A percentile compares a stretch with the other conserved stretches of the same genome.
Conservation (phyloP, 2,113 vertebrate genomes). For the Phylloscopus whistleri region DNA sequence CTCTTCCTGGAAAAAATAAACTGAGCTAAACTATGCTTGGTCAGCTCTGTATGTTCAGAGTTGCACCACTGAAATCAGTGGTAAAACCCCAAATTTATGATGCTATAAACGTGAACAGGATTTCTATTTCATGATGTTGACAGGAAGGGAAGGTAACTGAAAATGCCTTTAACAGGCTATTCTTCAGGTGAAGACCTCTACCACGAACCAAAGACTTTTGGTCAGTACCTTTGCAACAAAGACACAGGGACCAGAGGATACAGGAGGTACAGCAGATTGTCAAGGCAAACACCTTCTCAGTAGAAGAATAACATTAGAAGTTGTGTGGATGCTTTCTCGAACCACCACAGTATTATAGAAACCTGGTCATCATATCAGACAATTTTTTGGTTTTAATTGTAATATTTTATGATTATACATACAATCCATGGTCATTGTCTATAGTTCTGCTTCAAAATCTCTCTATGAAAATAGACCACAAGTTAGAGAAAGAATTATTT, state of each 20-base stretch:
- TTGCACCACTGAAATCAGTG: background rate
- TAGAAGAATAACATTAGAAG: background rate
- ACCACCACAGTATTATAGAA: background rate
- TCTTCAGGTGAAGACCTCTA: background rate
- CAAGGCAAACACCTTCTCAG: background rate
- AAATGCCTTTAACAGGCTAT: background rate
- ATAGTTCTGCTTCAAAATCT: background rate
- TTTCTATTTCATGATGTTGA: background rate
- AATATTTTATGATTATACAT: background rate
- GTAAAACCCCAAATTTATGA: background rate
- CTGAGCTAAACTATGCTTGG: background rate
- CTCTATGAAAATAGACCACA: background rate
- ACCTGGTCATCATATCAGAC: background rate
- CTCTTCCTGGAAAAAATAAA: background rate
- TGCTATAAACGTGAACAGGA: background rate
- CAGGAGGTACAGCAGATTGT: background rate
- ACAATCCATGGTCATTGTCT: background rate
- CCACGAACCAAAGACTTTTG: background rate
- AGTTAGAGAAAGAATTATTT: background rate
- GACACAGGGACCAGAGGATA: background rate
- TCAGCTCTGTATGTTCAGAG: background rate
- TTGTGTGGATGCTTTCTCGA: background rate
- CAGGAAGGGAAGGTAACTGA: background rate
- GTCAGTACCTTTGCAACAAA: background rate
- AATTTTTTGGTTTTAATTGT: background rate